Percentiles rank a stretch among this genome's conserved stretches.
phyloP scores from a whole-genome alignment of 2,797 vertebrate species.

The Tokudaia muenninki region DNA sequence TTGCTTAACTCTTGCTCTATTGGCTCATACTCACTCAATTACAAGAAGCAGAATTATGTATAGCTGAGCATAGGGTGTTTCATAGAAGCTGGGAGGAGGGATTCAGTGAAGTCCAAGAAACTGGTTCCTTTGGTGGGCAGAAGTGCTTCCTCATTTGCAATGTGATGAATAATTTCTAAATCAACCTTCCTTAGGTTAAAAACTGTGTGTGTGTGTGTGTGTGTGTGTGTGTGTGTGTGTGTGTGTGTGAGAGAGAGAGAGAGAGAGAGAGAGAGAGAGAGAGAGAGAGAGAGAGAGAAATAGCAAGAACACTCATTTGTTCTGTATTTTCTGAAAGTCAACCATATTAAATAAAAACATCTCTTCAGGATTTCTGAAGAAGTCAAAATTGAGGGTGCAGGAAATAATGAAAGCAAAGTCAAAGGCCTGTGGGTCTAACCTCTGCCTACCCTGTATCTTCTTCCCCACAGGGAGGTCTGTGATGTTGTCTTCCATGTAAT shows the following conservation, averaged over 20 bases:
- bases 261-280: too few relatives aligned
- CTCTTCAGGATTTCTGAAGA: neutral
- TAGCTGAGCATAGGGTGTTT: neutral
- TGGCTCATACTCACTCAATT: neutral
- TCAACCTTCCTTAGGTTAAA: conserved; percentile 43
- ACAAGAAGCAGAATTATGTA: neutral
- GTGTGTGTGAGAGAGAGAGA: neutral
- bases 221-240: neutral
- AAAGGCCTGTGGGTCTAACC: neutral
- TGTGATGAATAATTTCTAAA: neutral
- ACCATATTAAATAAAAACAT: neutral
- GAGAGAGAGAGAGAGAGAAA: neutral
- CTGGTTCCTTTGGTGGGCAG: fast-evolving
- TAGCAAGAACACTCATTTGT: neutral
- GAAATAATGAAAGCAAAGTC: neutral
- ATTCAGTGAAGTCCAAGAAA: neutral
- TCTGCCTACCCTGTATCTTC: neutral
- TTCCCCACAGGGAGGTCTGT: neutral
- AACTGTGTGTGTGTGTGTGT: neutral
- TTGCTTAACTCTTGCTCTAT: neutral
- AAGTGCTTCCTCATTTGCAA: neutral
- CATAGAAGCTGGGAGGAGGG: neutral
- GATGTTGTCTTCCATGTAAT: neutral
- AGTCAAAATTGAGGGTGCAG: neutral
- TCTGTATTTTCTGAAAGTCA: neutral